Evolutionary conservation across 1,140 invertebrate species (phyloP).

Genomic region (Leptinotarsa undecemlineata): DNA sequence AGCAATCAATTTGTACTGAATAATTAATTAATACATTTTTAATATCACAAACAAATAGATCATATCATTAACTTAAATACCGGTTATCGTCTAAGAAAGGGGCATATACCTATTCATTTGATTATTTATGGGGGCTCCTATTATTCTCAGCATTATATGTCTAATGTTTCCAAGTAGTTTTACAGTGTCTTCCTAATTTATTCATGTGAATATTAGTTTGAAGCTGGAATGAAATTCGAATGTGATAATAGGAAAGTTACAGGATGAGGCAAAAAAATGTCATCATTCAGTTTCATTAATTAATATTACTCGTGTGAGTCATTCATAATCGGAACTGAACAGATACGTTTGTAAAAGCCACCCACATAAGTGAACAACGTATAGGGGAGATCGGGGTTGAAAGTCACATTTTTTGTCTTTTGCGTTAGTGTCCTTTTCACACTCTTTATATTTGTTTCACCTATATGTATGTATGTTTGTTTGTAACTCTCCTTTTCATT

Average conservation of each 20-base stretch:
- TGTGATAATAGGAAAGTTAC: neutral
- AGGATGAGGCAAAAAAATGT: neutral
- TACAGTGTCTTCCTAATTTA: conserved; percentile 7
- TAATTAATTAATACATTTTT: conserved; percentile 24
- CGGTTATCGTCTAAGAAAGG: conserved; percentile 14
- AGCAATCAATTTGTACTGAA: conserved; percentile 23
- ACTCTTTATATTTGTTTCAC: no score
- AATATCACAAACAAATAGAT: conserved; percentile 27
- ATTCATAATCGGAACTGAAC: no score
- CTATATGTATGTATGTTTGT: no score
- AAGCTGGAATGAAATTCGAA: neutral
- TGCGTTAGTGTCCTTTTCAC: no score
- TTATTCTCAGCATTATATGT: conserved; percentile 25
- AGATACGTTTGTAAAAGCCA: no score
- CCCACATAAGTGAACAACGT: no score
- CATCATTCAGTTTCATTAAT: no score
- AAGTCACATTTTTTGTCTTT: no score
- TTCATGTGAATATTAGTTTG: neutral
- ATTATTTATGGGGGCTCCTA: conserved; percentile 10
- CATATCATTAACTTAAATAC: conserved; percentile 25
- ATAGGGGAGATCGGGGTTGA: no score
- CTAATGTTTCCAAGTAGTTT: conserved; percentile 25
- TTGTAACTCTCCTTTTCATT: no score
- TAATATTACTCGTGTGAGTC: no score
- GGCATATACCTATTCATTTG: conserved; percentile 25